Conservation (phyloP, 2,113 vertebrate species). For the Phaethornis superciliosus region DNA sequence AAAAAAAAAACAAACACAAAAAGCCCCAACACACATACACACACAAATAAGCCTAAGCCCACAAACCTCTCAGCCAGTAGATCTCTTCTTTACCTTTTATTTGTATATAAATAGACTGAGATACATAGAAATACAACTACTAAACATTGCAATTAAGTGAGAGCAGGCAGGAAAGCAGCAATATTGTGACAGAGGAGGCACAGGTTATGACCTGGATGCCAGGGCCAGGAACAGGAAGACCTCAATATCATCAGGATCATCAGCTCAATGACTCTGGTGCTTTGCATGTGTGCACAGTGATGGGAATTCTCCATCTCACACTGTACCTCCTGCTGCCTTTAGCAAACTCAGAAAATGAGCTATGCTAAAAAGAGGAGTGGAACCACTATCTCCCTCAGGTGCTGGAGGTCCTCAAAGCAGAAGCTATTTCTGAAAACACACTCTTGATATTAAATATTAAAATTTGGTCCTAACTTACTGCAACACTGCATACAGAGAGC, state of each 20-base stretch:
- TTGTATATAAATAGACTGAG: neutral
- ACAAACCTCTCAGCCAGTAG: neutral
- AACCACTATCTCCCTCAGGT: neutral
- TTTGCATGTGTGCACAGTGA: neutral
- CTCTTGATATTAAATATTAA: neutral
- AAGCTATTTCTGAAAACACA: neutral
- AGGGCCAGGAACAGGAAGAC: neutral
- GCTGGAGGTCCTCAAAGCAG: neutral
- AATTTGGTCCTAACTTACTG: neutral
- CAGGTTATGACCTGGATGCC: rapidly evolving
- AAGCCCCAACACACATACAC: neutral
- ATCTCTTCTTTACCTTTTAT: neutral
- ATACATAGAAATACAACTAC: neutral
- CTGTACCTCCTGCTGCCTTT: neutral
- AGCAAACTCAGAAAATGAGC: neutral
- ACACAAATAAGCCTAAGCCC: rapidly evolving
- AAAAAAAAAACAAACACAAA: neutral
- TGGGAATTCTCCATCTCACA: neutral
- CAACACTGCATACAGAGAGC: neutral
- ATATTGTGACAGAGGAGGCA: rapidly evolving
- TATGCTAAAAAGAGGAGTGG: neutral
- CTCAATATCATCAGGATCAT: neutral
- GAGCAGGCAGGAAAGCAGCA: neutral
- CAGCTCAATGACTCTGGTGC: rapidly evolving
- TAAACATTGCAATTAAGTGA: neutral